These are phyloP conservation scores for Galemys pyrenaicus DNA, from an alignment of 2,113 vertebrate species.

Conservation along the genomic window DNA sequence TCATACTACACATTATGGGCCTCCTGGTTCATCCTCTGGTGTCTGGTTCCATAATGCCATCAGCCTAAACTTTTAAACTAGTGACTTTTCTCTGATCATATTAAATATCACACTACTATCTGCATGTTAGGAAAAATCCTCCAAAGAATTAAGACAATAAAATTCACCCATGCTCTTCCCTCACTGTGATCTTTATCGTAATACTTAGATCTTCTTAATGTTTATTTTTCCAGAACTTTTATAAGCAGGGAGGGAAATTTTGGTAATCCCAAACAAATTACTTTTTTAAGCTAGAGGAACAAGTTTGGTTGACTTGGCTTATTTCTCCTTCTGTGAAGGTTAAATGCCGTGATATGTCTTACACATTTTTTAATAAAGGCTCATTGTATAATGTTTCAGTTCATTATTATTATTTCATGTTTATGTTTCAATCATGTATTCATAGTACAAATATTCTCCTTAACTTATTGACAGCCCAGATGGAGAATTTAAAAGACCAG, in stretches of 20 bases:
- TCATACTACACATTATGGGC: not conserved
- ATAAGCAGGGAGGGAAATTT: constrained; percentile 34
- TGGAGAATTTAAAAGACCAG: not conserved
- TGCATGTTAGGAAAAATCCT: not conserved
- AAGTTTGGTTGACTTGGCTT: constrained; percentile 22
- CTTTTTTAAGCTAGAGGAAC: constrained; percentile 48
- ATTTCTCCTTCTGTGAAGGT: not conserved
- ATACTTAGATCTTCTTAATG: not conserved
- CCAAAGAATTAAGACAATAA: not conserved
- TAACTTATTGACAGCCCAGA: not conserved
- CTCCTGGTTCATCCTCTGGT: not conserved
- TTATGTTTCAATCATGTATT: not conserved
- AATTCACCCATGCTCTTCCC: not conserved
- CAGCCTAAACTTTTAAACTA: constrained; percentile 19
- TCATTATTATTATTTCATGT: not conserved
- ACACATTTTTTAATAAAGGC: not conserved
- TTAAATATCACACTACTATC: not conserved
- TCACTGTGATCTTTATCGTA: not conserved
- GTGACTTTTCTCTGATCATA: constrained; percentile 2
- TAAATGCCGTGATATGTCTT: not conserved
- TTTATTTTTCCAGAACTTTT: constrained; percentile 41
- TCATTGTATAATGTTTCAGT: not conserved
- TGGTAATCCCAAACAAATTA: constrained; percentile 37
- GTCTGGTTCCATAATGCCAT: constrained; percentile 1
- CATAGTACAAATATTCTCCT: not conserved